Evolutionary conservation across 1,140 invertebrate genomes (phyloP).

Genomic region (Hyles euphorbiae): DNA sequence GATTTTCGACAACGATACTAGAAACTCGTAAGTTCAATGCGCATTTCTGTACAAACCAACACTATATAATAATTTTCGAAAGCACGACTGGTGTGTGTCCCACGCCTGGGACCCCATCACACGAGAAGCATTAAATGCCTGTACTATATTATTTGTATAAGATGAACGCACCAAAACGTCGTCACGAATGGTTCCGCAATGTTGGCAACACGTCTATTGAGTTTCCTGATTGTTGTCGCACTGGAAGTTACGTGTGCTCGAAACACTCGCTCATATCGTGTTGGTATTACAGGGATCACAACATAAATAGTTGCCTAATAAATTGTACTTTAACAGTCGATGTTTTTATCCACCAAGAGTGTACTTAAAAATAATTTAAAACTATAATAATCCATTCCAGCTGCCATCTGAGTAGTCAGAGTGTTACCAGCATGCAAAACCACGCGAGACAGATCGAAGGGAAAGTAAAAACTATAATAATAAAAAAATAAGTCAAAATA

Average conservation of each 20-base stretch:
- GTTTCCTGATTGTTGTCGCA: neutral
- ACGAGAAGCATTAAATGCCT: slow-evolving; percentile 60
- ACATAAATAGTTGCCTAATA: neutral
- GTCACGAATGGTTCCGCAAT: slow-evolving; percentile 19
- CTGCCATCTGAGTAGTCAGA: no score
- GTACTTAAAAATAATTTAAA: no score
- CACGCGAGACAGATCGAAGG: slow-evolving; percentile 8
- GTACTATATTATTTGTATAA: slow-evolving; percentile 24
- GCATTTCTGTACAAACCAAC: neutral
- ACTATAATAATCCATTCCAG: no score
- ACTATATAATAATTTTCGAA: slow-evolving; percentile 35
- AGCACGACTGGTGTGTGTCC: slow-evolving; percentile 58
- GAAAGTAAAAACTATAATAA: slow-evolving; percentile 13
- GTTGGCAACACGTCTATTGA: slow-evolving; percentile 3
- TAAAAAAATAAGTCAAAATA: slow-evolving; percentile 14
- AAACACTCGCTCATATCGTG: no score
- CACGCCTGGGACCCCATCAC: slow-evolving; percentile 23
- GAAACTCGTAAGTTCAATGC: no score
- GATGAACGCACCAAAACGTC: slow-evolving; percentile 41
- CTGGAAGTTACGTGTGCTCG: neutral
- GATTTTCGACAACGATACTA: no score
- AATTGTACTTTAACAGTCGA: no score
- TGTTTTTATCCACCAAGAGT: no score
- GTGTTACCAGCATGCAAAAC: slow-evolving; percentile 3
- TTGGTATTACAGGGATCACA: no score